Evolutionary conservation across 2,113 vertebrate species (phyloP), one percentile per base, ranked within the genome.

Genomic region (Galeopterus variegatus): DNA sequence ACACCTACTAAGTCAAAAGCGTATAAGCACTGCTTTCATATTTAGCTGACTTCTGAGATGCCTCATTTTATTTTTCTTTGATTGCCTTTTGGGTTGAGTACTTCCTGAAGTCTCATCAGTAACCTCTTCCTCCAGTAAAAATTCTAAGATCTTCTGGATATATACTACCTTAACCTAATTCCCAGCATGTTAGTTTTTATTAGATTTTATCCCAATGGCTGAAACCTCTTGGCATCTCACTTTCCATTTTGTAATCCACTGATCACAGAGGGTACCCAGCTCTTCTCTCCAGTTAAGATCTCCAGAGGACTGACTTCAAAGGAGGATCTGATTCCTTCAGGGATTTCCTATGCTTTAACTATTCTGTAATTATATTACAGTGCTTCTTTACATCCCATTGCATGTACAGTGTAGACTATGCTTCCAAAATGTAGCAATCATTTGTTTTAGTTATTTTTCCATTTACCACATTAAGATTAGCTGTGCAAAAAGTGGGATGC

Each of bases 171-270:
- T 96, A 96, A 95, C 95, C 58, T 93, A 92, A 92, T 88, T 92
- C 83, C 70, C 93, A 95, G 93, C 83, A 97, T 88, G 88, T 88
- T 52, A 97, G 24, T 82, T 90, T 93, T 96, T 75, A 96, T 94
- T 75, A 92, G 60, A 50, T 87, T 94, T 87, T 65, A 80, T 95
- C 69, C 19, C 75, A 89, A 6, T 56, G 33, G 33, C 18, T 93
- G 17, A 70, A 84, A 80, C 60, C 45, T 64, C 19, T 76, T 65
- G 33, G 41, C 48, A 92, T 81, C 48, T 92, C 31, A 54, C 26
- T 93, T 86, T 56, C n/a, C 14, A 2, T 94, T 96, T 81, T 65
- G 28, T 90, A 76, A 90, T 48, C 56, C 80, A 88, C 70, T 93
- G 69, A 65, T 88, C 45, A 88, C 52, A 81, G 56, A 87, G 10